Conservation (phyloP, 1,140 invertebrate species). For the Drosophila ananassae region DNA sequence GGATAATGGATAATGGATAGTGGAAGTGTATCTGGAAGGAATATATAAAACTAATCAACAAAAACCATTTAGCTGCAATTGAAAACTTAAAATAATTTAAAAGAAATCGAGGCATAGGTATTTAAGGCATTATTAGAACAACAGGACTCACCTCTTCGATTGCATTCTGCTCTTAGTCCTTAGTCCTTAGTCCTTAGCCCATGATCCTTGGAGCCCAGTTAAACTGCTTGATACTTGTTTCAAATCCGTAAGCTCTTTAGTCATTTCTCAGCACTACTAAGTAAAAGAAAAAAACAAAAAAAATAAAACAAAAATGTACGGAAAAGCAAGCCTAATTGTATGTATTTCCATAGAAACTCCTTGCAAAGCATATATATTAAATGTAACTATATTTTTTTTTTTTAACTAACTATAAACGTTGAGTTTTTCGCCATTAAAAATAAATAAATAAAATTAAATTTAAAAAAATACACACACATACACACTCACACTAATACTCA, state of each 20-base stretch:
- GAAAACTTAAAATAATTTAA: conserved; percentile 67
- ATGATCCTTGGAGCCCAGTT: background rate
- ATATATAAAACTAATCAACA: conserved; percentile 66
- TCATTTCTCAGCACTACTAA: conserved; percentile 8
- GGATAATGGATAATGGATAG: background rate
- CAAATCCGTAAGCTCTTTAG: background rate
- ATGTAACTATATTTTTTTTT: conserved; percentile 41
- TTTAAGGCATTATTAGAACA: conserved; percentile 32
- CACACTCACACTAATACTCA: conserved; percentile 25
- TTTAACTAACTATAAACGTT: conserved; percentile 39
- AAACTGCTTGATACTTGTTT: conserved; percentile 25
- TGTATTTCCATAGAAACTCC: conserved; percentile 50
- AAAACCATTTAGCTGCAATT: conserved; percentile 74
- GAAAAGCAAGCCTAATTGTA: conserved; percentile 43
- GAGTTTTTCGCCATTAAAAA: conserved; percentile 40
- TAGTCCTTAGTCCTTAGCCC: background rate
- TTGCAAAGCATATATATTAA: conserved; percentile 15
- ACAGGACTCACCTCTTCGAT: conserved; percentile 26
- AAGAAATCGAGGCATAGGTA: conserved; percentile 30
- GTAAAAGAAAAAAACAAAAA: background rate
- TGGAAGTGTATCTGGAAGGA: conserved; percentile 22
- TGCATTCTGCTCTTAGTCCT: conserved; percentile 4
- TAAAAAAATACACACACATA: conserved; percentile 21
- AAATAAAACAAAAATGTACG: conserved; percentile 1
- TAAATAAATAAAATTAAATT: conserved; percentile 37